These are phyloP conservation scores for Aspidiotus rigidus DNA, from an alignment of 2,888 invertebrate species.

Conservation along the genomic window DNA sequence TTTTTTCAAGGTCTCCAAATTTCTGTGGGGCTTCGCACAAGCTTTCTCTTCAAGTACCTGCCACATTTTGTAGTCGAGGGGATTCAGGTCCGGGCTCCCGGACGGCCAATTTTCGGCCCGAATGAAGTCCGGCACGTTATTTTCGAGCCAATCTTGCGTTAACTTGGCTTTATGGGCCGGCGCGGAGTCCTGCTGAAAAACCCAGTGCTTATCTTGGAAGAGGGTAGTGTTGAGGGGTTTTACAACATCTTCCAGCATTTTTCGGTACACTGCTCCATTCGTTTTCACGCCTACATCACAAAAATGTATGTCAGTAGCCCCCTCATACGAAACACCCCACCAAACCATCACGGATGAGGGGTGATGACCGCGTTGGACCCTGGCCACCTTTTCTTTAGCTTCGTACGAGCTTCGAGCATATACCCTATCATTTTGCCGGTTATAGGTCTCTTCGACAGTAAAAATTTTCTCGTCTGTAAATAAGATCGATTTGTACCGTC, in stretches of 20 bases:
- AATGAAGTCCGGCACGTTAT: conserved; percentile 36
- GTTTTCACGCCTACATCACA: conserved; percentile 35
- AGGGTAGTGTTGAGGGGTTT: conserved; percentile 36
- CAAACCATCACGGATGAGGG: conserved; percentile 38
- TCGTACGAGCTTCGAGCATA: conserved; percentile 16
- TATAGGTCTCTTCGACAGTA: conserved; percentile 34
- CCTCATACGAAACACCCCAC: conserved; percentile 37
- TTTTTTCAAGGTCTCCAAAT: conserved; percentile 27
- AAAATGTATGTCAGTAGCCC: conserved; percentile 37
- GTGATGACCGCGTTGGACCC: conserved; percentile 36
- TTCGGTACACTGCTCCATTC: conserved; percentile 37
- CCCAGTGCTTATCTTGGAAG: conserved; percentile 35
- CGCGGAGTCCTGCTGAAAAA: no score
- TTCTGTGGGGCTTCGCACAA: conserved; percentile 29
- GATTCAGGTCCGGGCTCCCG: conserved; percentile 35
- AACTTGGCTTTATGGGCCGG: conserved; percentile 37
- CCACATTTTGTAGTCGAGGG: conserved; percentile 28
- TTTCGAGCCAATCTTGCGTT: conserved; percentile 35
- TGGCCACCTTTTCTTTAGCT: conserved; percentile 9
- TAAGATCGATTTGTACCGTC: conserved; percentile 31
- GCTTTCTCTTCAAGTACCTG: conserved; percentile 22
- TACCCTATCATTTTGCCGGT: conserved; percentile 19
- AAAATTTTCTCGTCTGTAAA: conserved; percentile 38
- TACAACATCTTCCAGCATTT: conserved; percentile 36
- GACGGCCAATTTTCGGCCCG: conserved; percentile 34